A percentile compares a stretch with the other conserved stretches of the same genome.
Conservation (phyloP, 2,888 invertebrate genomes). For the Apamea anceps region DNA sequence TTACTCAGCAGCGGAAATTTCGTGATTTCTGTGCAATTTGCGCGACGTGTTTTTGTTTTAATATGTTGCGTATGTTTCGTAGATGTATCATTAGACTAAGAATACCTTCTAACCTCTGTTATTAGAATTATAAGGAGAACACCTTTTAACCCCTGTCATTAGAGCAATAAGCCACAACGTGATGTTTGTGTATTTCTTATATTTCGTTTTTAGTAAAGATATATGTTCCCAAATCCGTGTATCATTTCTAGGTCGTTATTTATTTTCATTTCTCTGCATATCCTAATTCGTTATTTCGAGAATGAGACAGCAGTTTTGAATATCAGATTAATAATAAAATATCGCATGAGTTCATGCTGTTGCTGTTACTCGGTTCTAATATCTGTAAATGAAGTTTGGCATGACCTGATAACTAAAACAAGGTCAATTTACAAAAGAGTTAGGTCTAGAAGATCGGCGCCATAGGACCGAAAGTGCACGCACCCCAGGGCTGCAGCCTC, state of each 20-base stretch:
- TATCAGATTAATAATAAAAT: background rate
- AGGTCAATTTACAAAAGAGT: background rate
- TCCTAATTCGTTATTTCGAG: background rate
- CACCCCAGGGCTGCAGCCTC: background rate
- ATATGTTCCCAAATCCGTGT: background rate
- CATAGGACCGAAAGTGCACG: background rate
- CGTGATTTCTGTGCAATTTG: background rate
- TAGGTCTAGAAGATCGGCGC: background rate
- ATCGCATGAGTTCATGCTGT: background rate
- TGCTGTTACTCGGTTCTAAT: background rate
- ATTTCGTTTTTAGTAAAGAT: slow-evolving; percentile 1
- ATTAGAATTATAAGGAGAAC: background rate
- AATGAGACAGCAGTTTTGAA: background rate
- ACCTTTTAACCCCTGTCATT: background rate
- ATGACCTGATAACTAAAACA: background rate
- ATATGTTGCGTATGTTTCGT: background rate
- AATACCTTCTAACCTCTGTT: background rate
- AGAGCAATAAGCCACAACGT: background rate
- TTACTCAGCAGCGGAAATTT: background rate
- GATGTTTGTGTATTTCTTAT: background rate
- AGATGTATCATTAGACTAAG: background rate
- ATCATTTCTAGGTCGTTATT: background rate
- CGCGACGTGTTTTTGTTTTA: background rate
- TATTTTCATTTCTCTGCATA: background rate
- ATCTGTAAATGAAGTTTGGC: background rate